Evolutionary conservation across 2,797 vertebrate genomes (phyloP), one percentile per base, ranked within the genome.

Genomic region (Scomberomorus guttatus): DNA sequence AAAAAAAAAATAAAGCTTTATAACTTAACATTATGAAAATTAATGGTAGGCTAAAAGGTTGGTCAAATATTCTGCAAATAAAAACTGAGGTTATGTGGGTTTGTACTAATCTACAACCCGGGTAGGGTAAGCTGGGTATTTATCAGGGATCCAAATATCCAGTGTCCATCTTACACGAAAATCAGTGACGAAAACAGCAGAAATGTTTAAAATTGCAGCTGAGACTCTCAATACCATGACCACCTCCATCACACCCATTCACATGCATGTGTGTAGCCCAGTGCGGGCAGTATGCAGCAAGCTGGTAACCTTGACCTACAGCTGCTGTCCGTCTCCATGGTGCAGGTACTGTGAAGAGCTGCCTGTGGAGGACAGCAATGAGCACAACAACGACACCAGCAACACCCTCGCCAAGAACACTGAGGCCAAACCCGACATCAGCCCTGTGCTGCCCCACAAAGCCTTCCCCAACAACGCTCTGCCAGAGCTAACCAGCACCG

Each of bases 341-440:
- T 91, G 81, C 90, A 97, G 97, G 88, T 98, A 97, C 92, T 95
- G 91, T 95, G 96, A 91, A 71, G 87, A 87, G 86, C 97, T 97
- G 89, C 96, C 96, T 0, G 95, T 95, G 9, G 97, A 98, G 82
- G 97, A 97, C 77, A 97, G 94, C 9, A 95, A 96, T 69, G 95
- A 85, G 46, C 55, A 71, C n/a, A 82, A 68, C 46, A 84, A 77
- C 9, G 97, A 97, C 0, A 95, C 96, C 83, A 96, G 94, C 87
- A 96, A 93, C 92, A 96, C 95, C 3, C 96, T 95, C 9, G 96
- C 97, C 91, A 97, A 96, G 93, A 97, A 94, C 85, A 90, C 94
- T 17, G 97, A 97, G 79, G 95, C 94, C 91, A 97, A 96, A 86
- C 90, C 93, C 0, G 96, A 97, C 25, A 91, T 93, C 75, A 97